Percentiles rank a stretch among this genome's conserved stretches.
These are phyloP conservation scores for Sinelater perroti DNA, from an alignment of 2,888 invertebrate genomes.

Conservation along the genomic window DNA sequence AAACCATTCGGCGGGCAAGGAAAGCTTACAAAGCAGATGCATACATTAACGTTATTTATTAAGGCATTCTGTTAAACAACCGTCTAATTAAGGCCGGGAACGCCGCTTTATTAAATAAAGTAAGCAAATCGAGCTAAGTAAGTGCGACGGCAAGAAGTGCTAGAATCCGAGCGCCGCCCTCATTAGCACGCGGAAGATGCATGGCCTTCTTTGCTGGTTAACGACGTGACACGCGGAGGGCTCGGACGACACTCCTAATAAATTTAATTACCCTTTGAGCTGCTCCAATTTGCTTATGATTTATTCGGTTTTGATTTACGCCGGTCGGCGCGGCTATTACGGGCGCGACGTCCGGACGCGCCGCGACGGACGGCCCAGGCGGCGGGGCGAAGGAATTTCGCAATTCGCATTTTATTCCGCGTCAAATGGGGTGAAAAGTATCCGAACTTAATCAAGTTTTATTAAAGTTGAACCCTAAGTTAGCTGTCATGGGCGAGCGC, in stretches of 20 bases:
- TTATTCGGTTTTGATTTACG: constrained; percentile 50
- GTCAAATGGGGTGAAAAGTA: constrained; percentile 39
- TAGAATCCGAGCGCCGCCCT: constrained; percentile 47
- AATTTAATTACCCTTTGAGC: constrained; percentile 52
- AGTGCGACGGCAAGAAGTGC: constrained; percentile 35
- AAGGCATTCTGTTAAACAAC: constrained; percentile 30
- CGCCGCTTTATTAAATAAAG: constrained; percentile 27
- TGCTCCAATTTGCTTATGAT: constrained; percentile 45
- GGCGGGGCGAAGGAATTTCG: constrained; percentile 36
- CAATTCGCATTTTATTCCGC: constrained; percentile 37
- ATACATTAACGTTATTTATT: constrained; percentile 24
- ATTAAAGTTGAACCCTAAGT: constrained; percentile 39
- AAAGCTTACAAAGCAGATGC: too few relatives aligned
- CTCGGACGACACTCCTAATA: constrained; percentile 50
- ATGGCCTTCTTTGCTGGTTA: constrained; percentile 48
- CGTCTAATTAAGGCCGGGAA: constrained; percentile 27
- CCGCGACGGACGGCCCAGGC: too few relatives aligned
- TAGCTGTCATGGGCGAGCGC: constrained; percentile 35
- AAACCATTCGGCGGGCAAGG: too few relatives aligned
- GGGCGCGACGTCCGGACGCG: not conserved
- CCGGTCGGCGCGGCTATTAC: too few relatives aligned
- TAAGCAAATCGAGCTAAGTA: constrained; percentile 32
- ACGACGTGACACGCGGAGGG: constrained; percentile 49
- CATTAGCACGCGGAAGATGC: constrained; percentile 50
- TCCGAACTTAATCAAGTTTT: constrained; percentile 39